Conservation (phyloP, 1,140 invertebrate species). For the Papilio polyxenes region DNA sequence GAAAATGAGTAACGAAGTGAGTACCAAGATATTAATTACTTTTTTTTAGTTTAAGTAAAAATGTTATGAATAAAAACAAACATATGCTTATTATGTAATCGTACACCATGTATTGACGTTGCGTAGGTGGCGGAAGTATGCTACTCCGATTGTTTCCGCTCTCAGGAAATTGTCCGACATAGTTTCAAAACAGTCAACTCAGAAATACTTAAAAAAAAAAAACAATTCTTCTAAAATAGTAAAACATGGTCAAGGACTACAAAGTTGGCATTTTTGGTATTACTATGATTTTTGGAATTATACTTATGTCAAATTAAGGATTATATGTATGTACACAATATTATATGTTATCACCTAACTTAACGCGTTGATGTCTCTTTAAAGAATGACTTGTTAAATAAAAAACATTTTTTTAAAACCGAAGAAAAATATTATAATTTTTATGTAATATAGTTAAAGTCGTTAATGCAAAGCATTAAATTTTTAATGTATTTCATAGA, state of each 20-base stretch:
- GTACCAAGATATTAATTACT: neutral
- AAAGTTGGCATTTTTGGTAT: no score
- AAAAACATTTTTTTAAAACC: neutral
- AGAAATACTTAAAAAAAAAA: neutral
- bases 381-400: neutral
- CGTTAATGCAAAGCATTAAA: no score
- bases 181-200: neutral
- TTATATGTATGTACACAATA: neutral
- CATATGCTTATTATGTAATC: neutral
- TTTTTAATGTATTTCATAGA: conserved; percentile 35
- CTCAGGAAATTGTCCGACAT: neutral
- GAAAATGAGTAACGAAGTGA: no score
- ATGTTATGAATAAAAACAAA: neutral
- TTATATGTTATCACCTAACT: neutral
- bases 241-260: no score
- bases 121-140: neutral
- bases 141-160: neutral
- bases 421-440: no score
- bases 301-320: no score
- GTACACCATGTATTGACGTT: neutral
- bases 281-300: no score
- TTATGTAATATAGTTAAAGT: no score
- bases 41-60: neutral
- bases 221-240: neutral
- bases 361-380: conserved; percentile 19